Evolutionary conservation across 2,113 vertebrate genomes (phyloP), one percentile per base, ranked within the genome.

Genomic region (Melierax canorus): DNA sequence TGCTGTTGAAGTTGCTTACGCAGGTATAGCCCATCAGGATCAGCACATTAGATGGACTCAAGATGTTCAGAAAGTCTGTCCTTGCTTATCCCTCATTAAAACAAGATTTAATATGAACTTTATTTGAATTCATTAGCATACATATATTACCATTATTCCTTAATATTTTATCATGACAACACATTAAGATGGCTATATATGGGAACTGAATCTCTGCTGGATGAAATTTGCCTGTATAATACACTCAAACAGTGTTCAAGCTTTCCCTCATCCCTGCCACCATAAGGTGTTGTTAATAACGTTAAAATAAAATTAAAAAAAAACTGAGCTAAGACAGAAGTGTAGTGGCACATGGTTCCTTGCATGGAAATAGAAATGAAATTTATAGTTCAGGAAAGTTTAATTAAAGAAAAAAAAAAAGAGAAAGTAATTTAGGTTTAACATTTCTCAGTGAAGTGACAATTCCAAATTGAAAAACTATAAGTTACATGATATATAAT

Each of bases 21-120:
- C 26, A 90, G 69, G 51, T 74, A 76, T 27, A 83, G 45, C 32
- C 82, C 75, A 85, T 20, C 38, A 66, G 46, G 32, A 84, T 74
- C 75, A 76, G 38, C 36, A 60, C 12, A 10, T 63, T 77, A 69
- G 29, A 46, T 63, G 81, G 66, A 64, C 58, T 88, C 39, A 68
- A 45, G 63, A 72, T 85, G 76, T 56, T 95, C 69, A 66, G 73
- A 91, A 84, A 89, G 66, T 90, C 15, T 86, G 81, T 36, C 94
- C 87, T 97, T 96, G 58, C 66, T 96, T 93, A 90, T 88, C 21
- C 55, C 62, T 96, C 87, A 94, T 94, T 96, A 96, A 93, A 94
- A 79, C 19, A 85, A 88, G 66, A 81, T 92, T 91, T 95, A 96
- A 75, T 64, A 81, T 72, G 34, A 91, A 72, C 77, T 82, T 92